Percentiles rank a stretch among this genome's conserved stretches.
Conservation (phyloP, 2,888 invertebrate species). For the Augiades crinisus region DNA sequence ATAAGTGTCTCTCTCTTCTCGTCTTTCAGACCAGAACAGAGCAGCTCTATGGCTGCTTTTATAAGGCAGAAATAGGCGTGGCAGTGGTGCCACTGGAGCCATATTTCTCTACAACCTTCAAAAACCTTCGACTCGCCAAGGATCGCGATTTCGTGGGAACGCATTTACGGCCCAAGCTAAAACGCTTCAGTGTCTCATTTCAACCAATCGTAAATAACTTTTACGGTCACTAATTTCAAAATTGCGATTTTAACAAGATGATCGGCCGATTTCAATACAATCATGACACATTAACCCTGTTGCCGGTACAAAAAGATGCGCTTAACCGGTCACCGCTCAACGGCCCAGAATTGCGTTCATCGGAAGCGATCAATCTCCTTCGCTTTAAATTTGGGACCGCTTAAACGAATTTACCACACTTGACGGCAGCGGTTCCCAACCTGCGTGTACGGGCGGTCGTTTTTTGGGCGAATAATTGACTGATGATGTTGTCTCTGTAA, state of each 20-base stretch:
- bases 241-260: slow-evolving; percentile 6
- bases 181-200: too few relatives aligned
- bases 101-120: too few relatives aligned
- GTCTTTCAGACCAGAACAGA: too few relatives aligned
- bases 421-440: background rate
- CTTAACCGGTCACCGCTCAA: slow-evolving; percentile 3
- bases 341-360: slow-evolving; percentile 12
- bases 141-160: background rate
- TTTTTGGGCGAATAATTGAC: too few relatives aligned
- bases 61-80: too few relatives aligned
- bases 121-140: too few relatives aligned
- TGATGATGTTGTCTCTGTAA: too few relatives aligned
- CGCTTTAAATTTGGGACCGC: slow-evolving; percentile 8
- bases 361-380: slow-evolving; percentile 24
- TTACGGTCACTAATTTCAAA: slow-evolving; percentile 1
- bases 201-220: background rate
- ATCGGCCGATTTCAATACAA: slow-evolving; percentile 17
- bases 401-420: slow-evolving; percentile 9
- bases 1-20: too few relatives aligned
- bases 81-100: too few relatives aligned
- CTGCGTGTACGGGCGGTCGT: too few relatives aligned
- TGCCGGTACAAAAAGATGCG: slow-evolving; percentile 1
- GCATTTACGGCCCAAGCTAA: background rate
- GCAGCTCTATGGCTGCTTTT: too few relatives aligned
- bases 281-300: slow-evolving; percentile 24